Percentiles rank a stretch among this genome's conserved stretches.
Conservation (phyloP, 2,797 vertebrate genomes). For the Oreortyx pictus region DNA sequence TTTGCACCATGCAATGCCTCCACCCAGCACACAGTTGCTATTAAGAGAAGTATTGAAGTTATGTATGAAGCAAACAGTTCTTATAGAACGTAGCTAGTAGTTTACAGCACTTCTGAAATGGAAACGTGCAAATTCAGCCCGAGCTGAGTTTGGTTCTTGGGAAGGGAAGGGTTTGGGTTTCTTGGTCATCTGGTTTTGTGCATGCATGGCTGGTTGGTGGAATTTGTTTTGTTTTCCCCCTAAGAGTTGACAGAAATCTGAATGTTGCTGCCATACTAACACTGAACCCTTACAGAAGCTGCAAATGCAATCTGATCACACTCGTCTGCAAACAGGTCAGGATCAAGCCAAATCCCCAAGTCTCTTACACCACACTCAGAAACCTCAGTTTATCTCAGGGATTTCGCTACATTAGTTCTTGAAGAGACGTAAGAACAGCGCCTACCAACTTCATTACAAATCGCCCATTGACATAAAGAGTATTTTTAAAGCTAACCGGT, state of each 20-base stretch:
- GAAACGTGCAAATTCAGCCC: neutral
- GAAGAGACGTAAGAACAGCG: neutral
- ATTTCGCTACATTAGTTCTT: neutral
- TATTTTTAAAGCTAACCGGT: neutral
- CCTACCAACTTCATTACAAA: neutral
- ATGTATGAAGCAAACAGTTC: neutral
- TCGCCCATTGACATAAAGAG: neutral
- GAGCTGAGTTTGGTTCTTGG: neutral
- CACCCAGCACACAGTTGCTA: neutral
- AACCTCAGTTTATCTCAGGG: neutral
- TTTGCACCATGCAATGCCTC: neutral
- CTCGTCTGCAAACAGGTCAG: neutral
- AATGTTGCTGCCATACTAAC: neutral
- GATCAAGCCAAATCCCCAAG: neutral
- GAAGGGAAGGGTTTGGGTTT: neutral
- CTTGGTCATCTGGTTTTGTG: rapidly evolving
- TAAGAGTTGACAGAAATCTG: neutral
- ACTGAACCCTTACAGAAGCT: neutral
- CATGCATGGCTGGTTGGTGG: neutral
- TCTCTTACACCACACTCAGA: neutral
- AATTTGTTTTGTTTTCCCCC: neutral
- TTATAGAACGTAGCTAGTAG: rapidly evolving
- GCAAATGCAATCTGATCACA: neutral
- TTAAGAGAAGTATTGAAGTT: neutral
- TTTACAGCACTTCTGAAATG: neutral